Evolutionary conservation across 2,888 invertebrate genomes (phyloP), one percentile per base, ranked within the genome.

Genomic region (Tenthredo scrophulariae): DNA sequence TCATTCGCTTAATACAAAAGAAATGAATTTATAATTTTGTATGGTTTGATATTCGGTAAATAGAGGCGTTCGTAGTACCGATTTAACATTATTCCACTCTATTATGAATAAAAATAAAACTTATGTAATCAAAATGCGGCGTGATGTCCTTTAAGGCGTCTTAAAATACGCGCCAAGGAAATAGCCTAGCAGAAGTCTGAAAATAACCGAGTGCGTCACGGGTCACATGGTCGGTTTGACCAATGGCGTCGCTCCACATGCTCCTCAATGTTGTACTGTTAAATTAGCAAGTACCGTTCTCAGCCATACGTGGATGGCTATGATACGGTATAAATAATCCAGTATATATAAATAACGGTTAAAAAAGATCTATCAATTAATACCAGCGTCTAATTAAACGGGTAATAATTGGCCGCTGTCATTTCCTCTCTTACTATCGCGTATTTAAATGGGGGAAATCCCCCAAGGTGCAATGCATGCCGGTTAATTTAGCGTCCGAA

Each of bases 181-280:
- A 93, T 92, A 91, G 91, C 90, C 90, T 90, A 90, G 90, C 89
- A 91, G 91, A 91, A 91, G 89, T 83, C 91, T 88, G 90, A 92
- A 93, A 92, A 93, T 92, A 93, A 88, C 86, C 84, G 87, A 87
- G 88, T 90, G 88, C 91, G 91, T 91, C 92, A 92, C 88, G 88
- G 87, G 84, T 84, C 89, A 87, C 89, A 86, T 88, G 87, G 87
- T 87, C 86, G 83, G 74, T 79, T 86, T 87, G 89, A 89, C 94
- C 94, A 94, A 94, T 94, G 89, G 89, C 88, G 86, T 90, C 86
- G 90, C 89, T 94, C 94, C 94, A 94, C 94, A 94, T 94, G 94
- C 93, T 92, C 90, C 87, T 88, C 70, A 85, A 37, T 70, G 9
- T 74, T 43, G 18, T 74, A 43, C 72, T 74, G 40, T 74, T 43